Conservation (phyloP, 1,140 invertebrate species). For the Leptinotarsa defecta region DNA sequence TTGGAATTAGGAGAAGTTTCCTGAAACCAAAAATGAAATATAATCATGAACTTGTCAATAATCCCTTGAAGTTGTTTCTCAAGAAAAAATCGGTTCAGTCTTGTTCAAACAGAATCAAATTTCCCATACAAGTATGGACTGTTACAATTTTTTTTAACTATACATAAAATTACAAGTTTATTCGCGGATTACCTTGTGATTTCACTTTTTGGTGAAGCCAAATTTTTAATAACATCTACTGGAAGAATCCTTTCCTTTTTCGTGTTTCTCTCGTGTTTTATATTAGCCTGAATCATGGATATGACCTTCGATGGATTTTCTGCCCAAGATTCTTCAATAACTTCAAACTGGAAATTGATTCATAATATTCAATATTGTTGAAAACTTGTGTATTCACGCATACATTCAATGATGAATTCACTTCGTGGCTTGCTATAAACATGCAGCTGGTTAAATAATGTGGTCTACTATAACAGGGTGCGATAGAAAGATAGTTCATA, state of each 20-base stretch:
- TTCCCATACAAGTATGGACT: no score
- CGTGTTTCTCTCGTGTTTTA: constrained; percentile 43
- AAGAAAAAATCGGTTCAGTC: no score
- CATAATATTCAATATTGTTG: no score
- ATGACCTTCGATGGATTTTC: constrained; percentile 67
- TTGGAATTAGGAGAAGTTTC: constrained; percentile 58
- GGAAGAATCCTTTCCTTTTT: constrained; percentile 44
- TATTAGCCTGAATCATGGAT: constrained; percentile 63
- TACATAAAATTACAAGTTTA: no score
- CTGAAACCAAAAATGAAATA: constrained; percentile 50
- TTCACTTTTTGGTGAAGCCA: constrained; percentile 60
- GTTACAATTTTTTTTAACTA: no score
- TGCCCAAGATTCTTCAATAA: constrained; percentile 69
- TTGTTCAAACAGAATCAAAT: no score
- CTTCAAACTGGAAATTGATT: constrained; percentile 65
- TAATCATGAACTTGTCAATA: not conserved
- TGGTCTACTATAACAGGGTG: no score
- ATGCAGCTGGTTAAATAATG: no score
- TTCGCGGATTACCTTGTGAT: constrained; percentile 55
- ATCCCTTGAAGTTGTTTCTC: not conserved
- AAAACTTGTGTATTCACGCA: no score
- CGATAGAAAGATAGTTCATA: no score
- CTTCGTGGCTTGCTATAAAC: no score
- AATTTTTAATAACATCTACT: constrained; percentile 55
- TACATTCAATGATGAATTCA: no score